phyloP scores from a whole-genome alignment of 2,113 vertebrate genomes.

The Galbula dea region DNA sequence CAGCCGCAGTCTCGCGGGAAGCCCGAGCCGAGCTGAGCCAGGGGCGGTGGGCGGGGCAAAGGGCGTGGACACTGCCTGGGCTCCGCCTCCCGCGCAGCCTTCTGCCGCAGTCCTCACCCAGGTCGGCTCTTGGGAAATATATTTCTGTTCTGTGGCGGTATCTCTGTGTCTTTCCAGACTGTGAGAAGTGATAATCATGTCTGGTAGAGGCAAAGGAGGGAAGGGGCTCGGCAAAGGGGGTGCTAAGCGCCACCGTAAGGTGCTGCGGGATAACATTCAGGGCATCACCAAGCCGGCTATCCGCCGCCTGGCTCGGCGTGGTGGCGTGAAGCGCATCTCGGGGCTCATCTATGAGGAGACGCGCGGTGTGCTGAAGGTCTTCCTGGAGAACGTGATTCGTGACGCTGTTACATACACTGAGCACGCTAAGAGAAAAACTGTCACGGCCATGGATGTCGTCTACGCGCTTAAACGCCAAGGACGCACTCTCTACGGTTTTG shows the following conservation, averaged over 20 bases:
- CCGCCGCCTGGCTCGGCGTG: constrained; percentile 45
- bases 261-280: constrained; percentile 73
- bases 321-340: constrained; percentile 72
- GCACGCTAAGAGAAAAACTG: constrained; percentile 79
- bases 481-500: constrained; percentile 69
- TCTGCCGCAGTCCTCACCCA: no score
- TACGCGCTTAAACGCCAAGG: no score
- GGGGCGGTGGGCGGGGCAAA: no score
- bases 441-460: constrained; percentile 79
- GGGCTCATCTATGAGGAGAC: no score
- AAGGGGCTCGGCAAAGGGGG: neutral
- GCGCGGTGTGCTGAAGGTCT: constrained; percentile 70
- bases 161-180: no score
- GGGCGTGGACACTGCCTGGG: no score
- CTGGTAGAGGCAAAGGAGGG: neutral
- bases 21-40: no score
- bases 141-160: no score
- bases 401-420: constrained; percentile 80
- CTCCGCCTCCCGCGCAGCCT: no score
- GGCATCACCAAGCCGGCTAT: constrained; percentile 73
- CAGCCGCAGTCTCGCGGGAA: no score
- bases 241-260: constrained; percentile 71
- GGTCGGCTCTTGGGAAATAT: no score
- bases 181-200: neutral
- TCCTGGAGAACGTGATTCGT: constrained; percentile 74